Evolutionary conservation across 2,113 vertebrate genomes (phyloP).

Genomic region (Sceloporus undulatus): DNA sequence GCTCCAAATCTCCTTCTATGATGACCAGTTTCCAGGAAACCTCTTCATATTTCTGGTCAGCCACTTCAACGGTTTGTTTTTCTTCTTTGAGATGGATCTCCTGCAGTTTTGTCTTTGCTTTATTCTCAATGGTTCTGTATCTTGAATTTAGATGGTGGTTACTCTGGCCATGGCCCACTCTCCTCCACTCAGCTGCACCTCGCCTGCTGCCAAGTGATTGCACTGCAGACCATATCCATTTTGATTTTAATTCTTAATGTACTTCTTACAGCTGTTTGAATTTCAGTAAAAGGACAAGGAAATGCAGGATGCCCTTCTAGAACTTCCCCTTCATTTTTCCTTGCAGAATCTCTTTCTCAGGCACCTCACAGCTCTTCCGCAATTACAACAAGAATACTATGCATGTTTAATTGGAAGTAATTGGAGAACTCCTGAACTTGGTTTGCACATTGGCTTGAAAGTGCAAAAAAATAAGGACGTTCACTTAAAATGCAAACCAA

Average conservation of each 20-base stretch:
- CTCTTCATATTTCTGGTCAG: slow-evolving; percentile 64
- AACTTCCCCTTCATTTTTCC: neutral
- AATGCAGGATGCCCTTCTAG: neutral
- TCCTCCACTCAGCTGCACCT: too few relatives aligned
- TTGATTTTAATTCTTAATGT: slow-evolving; percentile 36
- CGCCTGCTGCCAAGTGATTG: too few relatives aligned
- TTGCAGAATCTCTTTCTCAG: neutral
- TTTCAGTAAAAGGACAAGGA: slow-evolving; percentile 27
- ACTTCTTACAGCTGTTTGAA: slow-evolving; percentile 8
- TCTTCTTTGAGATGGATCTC: too few relatives aligned
- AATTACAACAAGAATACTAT: neutral
- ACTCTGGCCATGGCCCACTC: too few relatives aligned
- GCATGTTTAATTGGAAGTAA: neutral
- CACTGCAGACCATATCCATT: neutral
- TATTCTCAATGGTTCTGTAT: too few relatives aligned
- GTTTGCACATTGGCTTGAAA: too few relatives aligned
- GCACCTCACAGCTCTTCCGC: neutral
- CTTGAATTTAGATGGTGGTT: too few relatives aligned
- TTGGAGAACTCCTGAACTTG: too few relatives aligned
- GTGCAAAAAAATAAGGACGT: too few relatives aligned
- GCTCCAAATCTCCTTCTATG: slow-evolving; percentile 92
- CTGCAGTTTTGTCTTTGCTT: too few relatives aligned
- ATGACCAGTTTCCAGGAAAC: slow-evolving; percentile 93
- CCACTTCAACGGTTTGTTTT: too few relatives aligned
- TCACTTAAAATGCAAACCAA: too few relatives aligned